These are phyloP conservation scores for Neria commutata DNA, from an alignment of 2,888 invertebrate species.

Conservation along the genomic window DNA sequence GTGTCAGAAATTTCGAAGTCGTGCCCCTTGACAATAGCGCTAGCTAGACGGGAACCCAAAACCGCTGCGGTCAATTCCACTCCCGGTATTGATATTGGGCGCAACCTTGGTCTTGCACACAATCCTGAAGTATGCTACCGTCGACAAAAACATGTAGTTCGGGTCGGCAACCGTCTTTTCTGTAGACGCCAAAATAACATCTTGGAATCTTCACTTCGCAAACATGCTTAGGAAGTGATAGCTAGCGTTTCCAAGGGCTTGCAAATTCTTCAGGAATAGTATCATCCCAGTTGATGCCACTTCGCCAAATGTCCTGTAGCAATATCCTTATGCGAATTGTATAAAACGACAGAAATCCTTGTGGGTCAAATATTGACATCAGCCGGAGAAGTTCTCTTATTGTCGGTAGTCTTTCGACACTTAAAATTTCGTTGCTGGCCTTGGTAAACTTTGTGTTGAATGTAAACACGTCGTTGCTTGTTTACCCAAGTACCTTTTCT, in stretches of 20 bases:
- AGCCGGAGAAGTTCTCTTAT: background rate
- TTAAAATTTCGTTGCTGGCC: background rate
- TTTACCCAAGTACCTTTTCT: constrained; percentile 28
- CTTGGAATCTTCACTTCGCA: background rate
- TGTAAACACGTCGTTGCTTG: background rate
- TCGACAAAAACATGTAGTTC: background rate
- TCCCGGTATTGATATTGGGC: background rate
- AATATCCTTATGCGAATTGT: background rate
- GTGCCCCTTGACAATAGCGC: background rate
- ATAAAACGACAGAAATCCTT: background rate
- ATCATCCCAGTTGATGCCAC: background rate
- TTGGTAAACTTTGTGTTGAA: background rate
- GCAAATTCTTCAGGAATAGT: no score
- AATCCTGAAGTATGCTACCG: background rate
- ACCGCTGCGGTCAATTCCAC: background rate
- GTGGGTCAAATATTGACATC: background rate
- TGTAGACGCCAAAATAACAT: background rate
- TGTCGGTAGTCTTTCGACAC: background rate
- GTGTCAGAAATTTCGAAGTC: background rate
- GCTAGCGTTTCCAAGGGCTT: background rate
- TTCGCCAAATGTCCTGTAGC: background rate
- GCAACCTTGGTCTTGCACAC: background rate
- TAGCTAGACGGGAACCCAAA: background rate
- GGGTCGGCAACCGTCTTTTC: background rate
- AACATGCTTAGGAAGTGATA: background rate